These are phyloP conservation scores for Oxyruncus cristatus DNA, from an alignment of 2,113 vertebrate species.

Conservation along the genomic window DNA sequence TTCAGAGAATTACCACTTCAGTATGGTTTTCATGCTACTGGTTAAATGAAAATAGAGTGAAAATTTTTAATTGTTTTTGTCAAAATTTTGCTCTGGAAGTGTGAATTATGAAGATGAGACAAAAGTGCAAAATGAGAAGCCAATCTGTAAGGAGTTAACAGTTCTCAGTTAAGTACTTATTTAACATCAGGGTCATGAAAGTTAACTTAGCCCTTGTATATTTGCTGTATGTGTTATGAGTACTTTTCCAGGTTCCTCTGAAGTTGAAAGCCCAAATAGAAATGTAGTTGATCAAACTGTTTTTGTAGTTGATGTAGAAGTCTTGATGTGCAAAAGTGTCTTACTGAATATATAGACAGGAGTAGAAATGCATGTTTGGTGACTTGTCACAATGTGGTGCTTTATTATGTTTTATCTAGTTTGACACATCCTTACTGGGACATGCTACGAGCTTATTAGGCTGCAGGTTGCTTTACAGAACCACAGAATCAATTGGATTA, in stretches of 20 bases:
- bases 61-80: background rate
- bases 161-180: background rate
- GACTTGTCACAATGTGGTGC: background rate
- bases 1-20: background rate
- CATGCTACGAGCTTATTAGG: background rate
- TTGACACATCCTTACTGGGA: background rate
- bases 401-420: background rate
- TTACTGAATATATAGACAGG: background rate
- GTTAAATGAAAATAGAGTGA: background rate
- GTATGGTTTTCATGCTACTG: background rate
- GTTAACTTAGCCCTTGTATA: background rate
- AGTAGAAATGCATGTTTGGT: fast-evolving
- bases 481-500: background rate
- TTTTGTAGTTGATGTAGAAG: background rate
- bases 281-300: background rate
- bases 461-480: background rate
- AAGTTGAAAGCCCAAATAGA: background rate
- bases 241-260: background rate
- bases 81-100: background rate
- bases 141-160: background rate
- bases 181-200: background rate
- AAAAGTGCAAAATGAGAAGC: background rate
- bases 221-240: background rate
- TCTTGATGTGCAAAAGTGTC: background rate
- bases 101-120: background rate